A percentile compares a stretch with the other conserved stretches of the same genome.
Evolutionary conservation across 2,113 vertebrate genomes (phyloP).

Genomic region (Halichoerus grypus): DNA sequence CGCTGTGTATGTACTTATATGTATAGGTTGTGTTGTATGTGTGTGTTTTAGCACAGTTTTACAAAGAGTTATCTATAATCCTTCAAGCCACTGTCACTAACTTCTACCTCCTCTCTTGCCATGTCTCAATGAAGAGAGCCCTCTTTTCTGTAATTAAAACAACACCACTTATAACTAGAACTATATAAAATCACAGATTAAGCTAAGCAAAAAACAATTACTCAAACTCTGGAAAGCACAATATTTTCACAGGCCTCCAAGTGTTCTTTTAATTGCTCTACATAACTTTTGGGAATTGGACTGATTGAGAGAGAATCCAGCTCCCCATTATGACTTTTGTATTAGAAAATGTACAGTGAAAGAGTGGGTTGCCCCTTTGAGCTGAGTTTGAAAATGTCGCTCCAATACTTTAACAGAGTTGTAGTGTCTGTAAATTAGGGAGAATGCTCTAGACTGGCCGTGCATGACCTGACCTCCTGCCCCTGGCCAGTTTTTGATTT

Average conservation of each 20-base stretch:
- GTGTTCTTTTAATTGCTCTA: neutral
- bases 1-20: neutral
- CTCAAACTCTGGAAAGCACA: constrained; percentile 18
- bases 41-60: constrained; percentile 53
- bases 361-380: neutral
- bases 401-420: neutral
- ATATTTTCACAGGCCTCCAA: constrained; percentile 6
- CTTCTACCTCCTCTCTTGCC: constrained; percentile 25
- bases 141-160: constrained; percentile 69
- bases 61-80: constrained; percentile 59
- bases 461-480: neutral
- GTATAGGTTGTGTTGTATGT: neutral
- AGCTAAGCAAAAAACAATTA: constrained; percentile 32
- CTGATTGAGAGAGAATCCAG: neutral
- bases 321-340: neutral
- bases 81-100: constrained; percentile 57
- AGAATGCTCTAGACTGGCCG: neutral
- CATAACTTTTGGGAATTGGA: neutral
- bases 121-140: constrained; percentile 44
- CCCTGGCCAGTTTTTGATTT: neutral
- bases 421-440: neutral
- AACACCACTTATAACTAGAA: constrained; percentile 11
- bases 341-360: neutral
- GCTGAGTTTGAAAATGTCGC: neutral
- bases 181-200: constrained; percentile 22